Percentiles rank a stretch among this genome's conserved stretches.
Conservation (phyloP, 2,888 invertebrate species). For the Seira ritae region DNA sequence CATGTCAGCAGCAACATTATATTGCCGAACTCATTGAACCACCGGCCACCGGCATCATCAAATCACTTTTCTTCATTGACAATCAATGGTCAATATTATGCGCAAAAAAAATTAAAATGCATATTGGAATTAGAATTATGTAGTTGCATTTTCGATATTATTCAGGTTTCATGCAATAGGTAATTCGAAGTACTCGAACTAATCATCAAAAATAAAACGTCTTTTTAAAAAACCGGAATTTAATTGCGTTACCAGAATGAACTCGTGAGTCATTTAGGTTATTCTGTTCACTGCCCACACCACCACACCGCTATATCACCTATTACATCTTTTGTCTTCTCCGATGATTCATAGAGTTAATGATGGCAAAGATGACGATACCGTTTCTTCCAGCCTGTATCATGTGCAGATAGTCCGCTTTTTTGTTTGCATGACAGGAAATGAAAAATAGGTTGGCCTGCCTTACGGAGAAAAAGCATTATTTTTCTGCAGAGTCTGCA, state of each 20-base stretch:
- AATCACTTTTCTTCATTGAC: background rate
- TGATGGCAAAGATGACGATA: background rate
- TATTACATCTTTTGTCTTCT: background rate
- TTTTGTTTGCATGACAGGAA: constrained; percentile 50
- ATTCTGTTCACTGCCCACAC: background rate
- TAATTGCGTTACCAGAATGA: background rate
- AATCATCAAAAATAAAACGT: background rate
- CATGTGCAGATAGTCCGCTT: background rate
- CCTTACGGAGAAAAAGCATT: background rate
- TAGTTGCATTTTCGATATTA: background rate
- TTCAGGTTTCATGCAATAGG: background rate
- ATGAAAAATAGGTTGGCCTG: constrained; percentile 14
- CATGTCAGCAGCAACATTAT: background rate
- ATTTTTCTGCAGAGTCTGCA: no score
- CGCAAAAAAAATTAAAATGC: background rate
- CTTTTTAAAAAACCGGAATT: background rate
- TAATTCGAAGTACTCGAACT: background rate
- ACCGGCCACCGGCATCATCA: constrained; percentile 4
- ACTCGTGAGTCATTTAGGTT: constrained; percentile 1
- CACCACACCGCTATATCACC: background rate
- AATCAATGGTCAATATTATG: background rate
- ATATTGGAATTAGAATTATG: no score
- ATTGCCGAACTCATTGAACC: background rate
- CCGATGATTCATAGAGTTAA: background rate
- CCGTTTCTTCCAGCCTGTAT: background rate